These are phyloP conservation scores for Sinella curviseta DNA, from an alignment of 1,140 invertebrate genomes.

Conservation along the genomic window DNA sequence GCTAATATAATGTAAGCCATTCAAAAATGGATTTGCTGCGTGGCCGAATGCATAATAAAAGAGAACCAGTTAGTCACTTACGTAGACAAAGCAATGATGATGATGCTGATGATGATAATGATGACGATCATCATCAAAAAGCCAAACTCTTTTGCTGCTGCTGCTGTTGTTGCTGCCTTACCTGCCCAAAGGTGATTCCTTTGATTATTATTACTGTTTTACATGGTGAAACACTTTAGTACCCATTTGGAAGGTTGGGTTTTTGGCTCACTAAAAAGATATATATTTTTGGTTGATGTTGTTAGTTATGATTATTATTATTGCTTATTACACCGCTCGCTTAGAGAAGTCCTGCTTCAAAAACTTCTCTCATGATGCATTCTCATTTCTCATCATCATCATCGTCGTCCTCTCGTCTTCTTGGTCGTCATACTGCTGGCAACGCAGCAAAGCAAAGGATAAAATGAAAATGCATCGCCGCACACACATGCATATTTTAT, in stretches of 20 bases:
- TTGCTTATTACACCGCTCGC: slow-evolving; percentile 8
- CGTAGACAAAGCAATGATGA: background rate
- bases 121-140: background rate
- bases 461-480: background rate
- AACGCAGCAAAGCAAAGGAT: background rate
- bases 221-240: slow-evolving; percentile 19
- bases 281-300: slow-evolving; percentile 8
- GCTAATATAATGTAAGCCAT: background rate
- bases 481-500: background rate
- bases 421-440: background rate
- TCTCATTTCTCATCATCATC: too few species aligned
- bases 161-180: background rate
- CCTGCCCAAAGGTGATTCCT: slow-evolving; percentile 23
- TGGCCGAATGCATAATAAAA: background rate
- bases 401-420: too few species aligned
- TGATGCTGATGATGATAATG: background rate
- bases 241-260: slow-evolving; percentile 20
- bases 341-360: background rate
- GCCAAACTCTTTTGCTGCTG: too few species aligned
- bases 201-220: slow-evolving; percentile 22
- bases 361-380: background rate
- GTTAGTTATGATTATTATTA: slow-evolving; percentile 28
- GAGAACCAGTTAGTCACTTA: background rate
- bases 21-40: background rate
- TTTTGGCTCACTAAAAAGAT: background rate